Conservation (phyloP, 2,113 vertebrate genomes). For the Tragelaphus imberbis region DNA sequence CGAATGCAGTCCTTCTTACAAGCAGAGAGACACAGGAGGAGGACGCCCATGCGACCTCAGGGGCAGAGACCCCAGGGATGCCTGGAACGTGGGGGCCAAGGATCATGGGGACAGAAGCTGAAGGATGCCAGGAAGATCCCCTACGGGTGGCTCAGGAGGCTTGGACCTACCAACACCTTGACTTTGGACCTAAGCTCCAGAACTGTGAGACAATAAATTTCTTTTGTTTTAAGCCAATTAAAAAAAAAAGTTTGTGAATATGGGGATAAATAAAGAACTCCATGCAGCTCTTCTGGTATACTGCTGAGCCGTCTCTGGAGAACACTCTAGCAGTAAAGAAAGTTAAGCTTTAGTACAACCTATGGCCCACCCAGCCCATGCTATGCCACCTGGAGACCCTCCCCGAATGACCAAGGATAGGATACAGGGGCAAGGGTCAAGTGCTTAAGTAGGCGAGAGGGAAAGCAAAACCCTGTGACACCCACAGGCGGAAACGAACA, state of each 20-base stretch:
- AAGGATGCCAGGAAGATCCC: neutral
- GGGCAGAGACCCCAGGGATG: neutral
- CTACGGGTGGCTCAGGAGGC: neutral
- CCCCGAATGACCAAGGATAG: rapidly evolving
- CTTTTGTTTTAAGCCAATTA: neutral
- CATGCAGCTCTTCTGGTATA: neutral
- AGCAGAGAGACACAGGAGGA: neutral
- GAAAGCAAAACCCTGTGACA: neutral
- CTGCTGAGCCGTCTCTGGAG: rapidly evolving
- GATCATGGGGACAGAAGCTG: neutral
- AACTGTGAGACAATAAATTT: neutral
- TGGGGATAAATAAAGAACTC: neutral
- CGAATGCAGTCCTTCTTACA: neutral
- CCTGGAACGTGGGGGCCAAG: neutral
- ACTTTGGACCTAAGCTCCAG: neutral
- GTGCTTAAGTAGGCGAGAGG: rapidly evolving
- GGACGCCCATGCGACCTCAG: rapidly evolving
- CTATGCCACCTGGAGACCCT: neutral
- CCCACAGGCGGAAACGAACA: too few relatives aligned
- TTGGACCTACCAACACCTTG: neutral
- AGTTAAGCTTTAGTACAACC: rapidly evolving
- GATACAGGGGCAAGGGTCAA: neutral
- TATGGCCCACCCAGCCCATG: neutral
- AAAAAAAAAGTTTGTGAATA: neutral
- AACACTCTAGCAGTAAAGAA: neutral